Evolutionary conservation across 2,888 invertebrate genomes (phyloP).

Genomic region (Trichogramma evanescens): DNA sequence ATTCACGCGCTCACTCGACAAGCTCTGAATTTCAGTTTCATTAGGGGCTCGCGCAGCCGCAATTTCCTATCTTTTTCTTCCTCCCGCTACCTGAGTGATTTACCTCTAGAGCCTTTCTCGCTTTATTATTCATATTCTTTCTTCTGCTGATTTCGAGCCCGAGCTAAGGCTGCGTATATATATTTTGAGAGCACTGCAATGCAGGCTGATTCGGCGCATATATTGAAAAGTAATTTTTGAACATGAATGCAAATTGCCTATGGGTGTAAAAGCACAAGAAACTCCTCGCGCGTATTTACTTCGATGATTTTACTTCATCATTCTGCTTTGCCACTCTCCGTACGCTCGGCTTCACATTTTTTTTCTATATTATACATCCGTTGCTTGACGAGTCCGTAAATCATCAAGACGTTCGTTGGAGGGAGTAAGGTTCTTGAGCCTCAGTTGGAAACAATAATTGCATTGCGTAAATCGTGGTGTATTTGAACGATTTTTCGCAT

Average conservation of each 20-base stretch:
- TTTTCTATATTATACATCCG: neutral
- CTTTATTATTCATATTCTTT: neutral
- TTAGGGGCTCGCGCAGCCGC: slow-evolving; percentile 5
- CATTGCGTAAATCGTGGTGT: slow-evolving; percentile 15
- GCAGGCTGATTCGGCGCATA: slow-evolving; percentile 8
- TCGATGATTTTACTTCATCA: too few relatives aligned
- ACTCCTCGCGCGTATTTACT: neutral
- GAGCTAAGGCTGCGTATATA: neutral
- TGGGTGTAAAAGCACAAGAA: slow-evolving; percentile 2
- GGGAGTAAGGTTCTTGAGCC: slow-evolving; percentile 15
- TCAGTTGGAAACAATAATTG: slow-evolving; percentile 26
- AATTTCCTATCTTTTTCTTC: slow-evolving; percentile 13
- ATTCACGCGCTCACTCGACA: neutral
- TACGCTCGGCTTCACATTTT: too few relatives aligned
- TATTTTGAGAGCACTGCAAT: too few relatives aligned
- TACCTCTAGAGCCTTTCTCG: slow-evolving; percentile 9
- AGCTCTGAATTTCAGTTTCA: slow-evolving; percentile 24
- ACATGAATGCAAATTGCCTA: slow-evolving; percentile 22
- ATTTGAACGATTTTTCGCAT: neutral
- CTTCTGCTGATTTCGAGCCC: neutral
- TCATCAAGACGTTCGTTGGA: slow-evolving; percentile 20
- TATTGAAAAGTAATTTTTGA: slow-evolving; percentile 20
- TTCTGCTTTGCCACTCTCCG: too few relatives aligned
- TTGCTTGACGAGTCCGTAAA: slow-evolving; percentile 12
- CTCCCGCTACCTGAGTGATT: slow-evolving; percentile 11